These are phyloP conservation scores for Mormyrops attenuatus DNA, from an alignment of 2,797 vertebrate species.

Conservation along the genomic window DNA sequence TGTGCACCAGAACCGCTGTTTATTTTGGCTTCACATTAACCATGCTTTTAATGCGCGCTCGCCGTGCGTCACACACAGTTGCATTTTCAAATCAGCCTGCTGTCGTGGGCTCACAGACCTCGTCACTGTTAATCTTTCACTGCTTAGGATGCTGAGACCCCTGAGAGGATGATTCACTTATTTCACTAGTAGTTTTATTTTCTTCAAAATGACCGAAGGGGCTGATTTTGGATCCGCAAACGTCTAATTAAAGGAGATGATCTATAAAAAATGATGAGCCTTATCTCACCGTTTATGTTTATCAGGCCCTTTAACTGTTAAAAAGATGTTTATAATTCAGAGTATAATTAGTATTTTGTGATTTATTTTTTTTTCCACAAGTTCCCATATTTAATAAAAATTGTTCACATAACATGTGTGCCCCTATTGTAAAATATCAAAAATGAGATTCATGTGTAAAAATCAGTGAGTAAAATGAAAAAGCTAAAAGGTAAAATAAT, in stretches of 20 bases:
- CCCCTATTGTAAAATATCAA: neutral
- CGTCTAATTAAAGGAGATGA: neutral
- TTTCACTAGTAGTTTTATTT: constrained; percentile 32
- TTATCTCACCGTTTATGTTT: neutral
- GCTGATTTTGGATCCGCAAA: constrained; percentile 32
- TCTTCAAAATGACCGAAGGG: constrained; percentile 52
- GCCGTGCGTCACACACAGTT: constrained; percentile 47
- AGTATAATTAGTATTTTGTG: neutral
- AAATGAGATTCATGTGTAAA: neutral
- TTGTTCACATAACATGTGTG: neutral
- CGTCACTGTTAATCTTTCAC: constrained; percentile 55
- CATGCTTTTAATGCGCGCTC: constrained; percentile 44
- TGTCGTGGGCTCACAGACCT: constrained; percentile 44
- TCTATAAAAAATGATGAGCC: neutral
- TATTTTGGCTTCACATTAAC: constrained; percentile 67
- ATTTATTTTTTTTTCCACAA: neutral
- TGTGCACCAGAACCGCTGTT: constrained; percentile 53
- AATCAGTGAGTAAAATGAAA: neutral
- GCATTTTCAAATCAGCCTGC: constrained; percentile 49
- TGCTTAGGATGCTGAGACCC: constrained; percentile 32
- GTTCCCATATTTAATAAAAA: neutral
- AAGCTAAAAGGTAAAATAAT: neutral
- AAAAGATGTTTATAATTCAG: neutral
- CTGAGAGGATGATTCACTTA: constrained; percentile 32
- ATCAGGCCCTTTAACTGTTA: neutral